Evolutionary conservation across 2,113 vertebrate genomes (phyloP), one percentile per base, ranked within the genome.

Genomic region (Otus sunia): DNA sequence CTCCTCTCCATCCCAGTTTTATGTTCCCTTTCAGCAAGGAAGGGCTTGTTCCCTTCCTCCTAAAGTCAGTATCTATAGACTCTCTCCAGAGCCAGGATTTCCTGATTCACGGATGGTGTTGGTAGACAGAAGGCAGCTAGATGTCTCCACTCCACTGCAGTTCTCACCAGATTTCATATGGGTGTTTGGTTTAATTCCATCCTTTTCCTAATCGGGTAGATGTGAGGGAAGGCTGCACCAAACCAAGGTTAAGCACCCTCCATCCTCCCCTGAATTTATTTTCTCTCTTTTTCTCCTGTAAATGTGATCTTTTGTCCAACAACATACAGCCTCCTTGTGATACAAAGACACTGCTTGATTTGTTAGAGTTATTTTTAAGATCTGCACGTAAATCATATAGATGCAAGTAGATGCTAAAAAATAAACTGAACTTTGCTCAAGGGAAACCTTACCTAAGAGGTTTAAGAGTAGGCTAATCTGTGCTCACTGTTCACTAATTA

Each of bases 71-170:
- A 67, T 30, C 41, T 77, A 17, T 8, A 71, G 41, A 8, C 11
- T 47, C 37, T 58, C 52, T 78, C 16, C 30, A 78, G 64, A 85
- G 60, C 12, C 56, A 75, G 84, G 47, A 71, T 84, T 89, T 94
- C 41, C 75, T 34, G 37, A 83, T 76, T 74, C 78, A 72, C 32
- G 88, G 34, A 76, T 64, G 72, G 49, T 97, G 90, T 77, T 79
- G 55, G 68, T 92, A 94, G 86, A 49, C 37, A 87, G 39, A 53
- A 97, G 79, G 87, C 96, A 97, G 94, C 96, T 97, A 96, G 96
- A 90, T 97, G 95, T 96, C 97, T 94, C 94, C 86, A 97, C 78
- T 96, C 90, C 78, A 92, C 95, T 94, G 88, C 94, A 88, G 41
- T 90, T 95, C 80, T 92, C 50, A 60, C 13, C 36, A 71, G 29